A percentile compares a stretch with the other conserved stretches of the same genome.
Conservation (phyloP, 2,797 vertebrate species). For the Rhadinocentrus ornatus region DNA sequence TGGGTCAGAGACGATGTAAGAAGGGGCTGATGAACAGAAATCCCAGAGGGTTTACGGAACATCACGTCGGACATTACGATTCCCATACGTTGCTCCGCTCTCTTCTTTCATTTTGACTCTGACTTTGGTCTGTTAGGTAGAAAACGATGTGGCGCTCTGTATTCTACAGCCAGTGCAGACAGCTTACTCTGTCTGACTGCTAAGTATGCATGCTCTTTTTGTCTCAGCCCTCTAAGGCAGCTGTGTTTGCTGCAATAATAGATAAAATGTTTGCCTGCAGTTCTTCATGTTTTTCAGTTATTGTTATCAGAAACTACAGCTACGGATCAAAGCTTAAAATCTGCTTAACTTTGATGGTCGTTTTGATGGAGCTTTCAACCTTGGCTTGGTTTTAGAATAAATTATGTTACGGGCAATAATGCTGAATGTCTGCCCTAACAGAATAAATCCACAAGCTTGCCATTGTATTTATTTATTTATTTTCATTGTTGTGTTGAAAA, state of each 20-base stretch:
- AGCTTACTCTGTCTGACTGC: constrained; percentile 54
- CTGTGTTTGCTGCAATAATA: constrained; percentile 37
- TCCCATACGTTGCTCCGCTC: constrained; percentile 35
- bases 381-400: constrained; percentile 50
- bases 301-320: constrained; percentile 67
- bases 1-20: constrained; percentile 59
- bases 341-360: constrained; percentile 38
- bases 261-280: constrained; percentile 45
- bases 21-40: constrained; percentile 64
- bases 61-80: constrained; percentile 44
- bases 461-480: constrained; percentile 65
- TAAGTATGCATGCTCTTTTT: constrained; percentile 42
- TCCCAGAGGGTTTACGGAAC: constrained; percentile 41
- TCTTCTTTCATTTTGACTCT: constrained; percentile 51
- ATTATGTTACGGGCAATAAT: constrained; percentile 46
- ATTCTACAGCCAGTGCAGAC: constrained; percentile 40
- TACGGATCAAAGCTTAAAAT: constrained; percentile 52
- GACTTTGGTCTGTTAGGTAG: constrained; percentile 58
- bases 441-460: constrained; percentile 67
- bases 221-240: constrained; percentile 37
- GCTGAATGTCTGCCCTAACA: constrained; percentile 70
- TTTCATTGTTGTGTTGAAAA: constrained; percentile 37
- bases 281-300: constrained; percentile 50
- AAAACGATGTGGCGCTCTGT: constrained; percentile 55
- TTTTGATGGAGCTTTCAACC: constrained; percentile 65